Evolutionary conservation across 2,113 vertebrate species (phyloP).

Genomic region (Cottus gobio): DNA sequence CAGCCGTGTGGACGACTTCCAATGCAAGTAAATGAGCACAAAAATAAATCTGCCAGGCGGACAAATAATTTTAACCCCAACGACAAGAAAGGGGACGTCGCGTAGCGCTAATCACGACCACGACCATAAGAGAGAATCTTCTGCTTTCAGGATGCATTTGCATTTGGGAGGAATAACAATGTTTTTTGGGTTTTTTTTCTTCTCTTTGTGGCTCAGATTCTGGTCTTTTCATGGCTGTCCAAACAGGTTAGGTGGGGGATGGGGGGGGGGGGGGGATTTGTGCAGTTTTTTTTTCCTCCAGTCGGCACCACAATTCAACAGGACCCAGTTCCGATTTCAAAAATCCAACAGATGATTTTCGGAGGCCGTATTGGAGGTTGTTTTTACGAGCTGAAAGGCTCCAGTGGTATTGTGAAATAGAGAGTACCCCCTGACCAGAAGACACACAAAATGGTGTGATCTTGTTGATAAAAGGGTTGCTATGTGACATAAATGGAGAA

Average conservation of each 20-base stretch:
- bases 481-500: too few species aligned
- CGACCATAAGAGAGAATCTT: slow-evolving; percentile 13
- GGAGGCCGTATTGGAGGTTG: neutral
- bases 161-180: slow-evolving; percentile 2
- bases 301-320: neutral
- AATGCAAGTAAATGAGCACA: slow-evolving; percentile 58
- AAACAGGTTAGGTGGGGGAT: slow-evolving; percentile 17
- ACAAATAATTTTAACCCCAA: slow-evolving; percentile 66
- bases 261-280: neutral
- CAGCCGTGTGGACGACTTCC: slow-evolving; percentile 70
- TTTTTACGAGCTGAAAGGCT: too few species aligned
- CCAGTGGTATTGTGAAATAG: too few species aligned
- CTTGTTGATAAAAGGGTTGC: too few species aligned
- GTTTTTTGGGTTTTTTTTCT: slow-evolving; percentile 1
- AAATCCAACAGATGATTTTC: neutral
- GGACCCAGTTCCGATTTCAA: neutral
- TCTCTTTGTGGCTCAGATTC: slow-evolving; percentile 29
- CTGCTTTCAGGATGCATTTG: slow-evolving; percentile 38
- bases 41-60: slow-evolving; percentile 51
- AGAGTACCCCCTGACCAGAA: too few species aligned
- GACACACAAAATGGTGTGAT: too few species aligned
- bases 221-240: slow-evolving; percentile 52
- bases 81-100: slow-evolving; percentile 48
- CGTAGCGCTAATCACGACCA: slow-evolving; percentile 37
- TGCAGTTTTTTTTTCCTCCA: too few species aligned